Evolutionary conservation across 2,113 vertebrate genomes (phyloP).

Genomic region (Machaerirhynchus nigripectus): DNA sequence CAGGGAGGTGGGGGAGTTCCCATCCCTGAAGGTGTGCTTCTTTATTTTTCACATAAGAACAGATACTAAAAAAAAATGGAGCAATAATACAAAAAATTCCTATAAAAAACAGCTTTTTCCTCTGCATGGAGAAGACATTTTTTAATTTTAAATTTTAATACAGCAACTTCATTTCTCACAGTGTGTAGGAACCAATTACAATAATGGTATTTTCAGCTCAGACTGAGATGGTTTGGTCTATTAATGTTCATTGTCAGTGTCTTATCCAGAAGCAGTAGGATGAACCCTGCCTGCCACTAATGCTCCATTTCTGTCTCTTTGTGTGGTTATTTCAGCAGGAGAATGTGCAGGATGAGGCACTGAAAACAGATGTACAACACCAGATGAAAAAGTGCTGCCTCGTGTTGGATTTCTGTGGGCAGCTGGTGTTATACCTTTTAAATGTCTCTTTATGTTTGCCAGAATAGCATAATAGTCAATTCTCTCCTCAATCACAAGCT

Average conservation of each 20-base stretch:
- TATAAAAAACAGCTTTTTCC: neutral
- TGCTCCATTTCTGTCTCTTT: slow-evolving; percentile 21
- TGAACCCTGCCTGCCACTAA: slow-evolving; percentile 46
- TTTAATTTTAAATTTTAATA: neutral
- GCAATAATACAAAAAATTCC: neutral
- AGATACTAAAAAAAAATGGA: neutral
- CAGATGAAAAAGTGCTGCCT: slow-evolving; percentile 8
- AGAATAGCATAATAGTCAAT: neutral
- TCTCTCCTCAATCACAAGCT: neutral
- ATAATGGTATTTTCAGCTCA: neutral
- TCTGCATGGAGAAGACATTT: neutral
- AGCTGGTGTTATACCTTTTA: slow-evolving; percentile 29
- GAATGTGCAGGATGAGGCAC: neutral
- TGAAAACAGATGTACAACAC: slow-evolving; percentile 43
- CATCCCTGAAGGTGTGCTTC: neutral
- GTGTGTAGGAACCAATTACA: neutral
- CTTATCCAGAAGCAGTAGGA: slow-evolving; percentile 15
- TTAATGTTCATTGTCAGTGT: slow-evolving; percentile 1
- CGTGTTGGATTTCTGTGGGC: neutral
- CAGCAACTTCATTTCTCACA: neutral
- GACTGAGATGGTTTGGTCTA: neutral
- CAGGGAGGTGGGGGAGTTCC: neutral
- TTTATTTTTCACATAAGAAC: neutral
- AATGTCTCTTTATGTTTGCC: neutral
- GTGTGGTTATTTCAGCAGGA: slow-evolving; percentile 21